phyloP scores from a whole-genome alignment of 2,888 invertebrate species.

The Ormyrus nitidulus region DNA sequence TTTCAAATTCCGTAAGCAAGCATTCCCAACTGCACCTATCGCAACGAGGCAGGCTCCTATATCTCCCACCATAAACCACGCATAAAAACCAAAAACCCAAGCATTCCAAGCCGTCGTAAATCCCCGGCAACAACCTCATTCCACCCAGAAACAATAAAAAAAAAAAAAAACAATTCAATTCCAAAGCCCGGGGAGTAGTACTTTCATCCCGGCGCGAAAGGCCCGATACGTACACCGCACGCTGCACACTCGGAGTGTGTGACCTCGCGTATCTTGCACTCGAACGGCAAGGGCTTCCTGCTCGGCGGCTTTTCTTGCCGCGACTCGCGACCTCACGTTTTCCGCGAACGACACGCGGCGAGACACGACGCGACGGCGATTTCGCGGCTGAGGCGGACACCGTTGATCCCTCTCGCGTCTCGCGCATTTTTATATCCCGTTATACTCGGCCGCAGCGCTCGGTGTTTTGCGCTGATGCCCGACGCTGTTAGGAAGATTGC shows the following conservation, averaged over 20 bases:
- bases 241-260: background rate
- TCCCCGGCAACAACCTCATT: background rate
- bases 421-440: slow-evolving; percentile 12
- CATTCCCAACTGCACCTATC: too few relatives aligned
- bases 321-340: slow-evolving; percentile 38
- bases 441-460: background rate
- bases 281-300: slow-evolving; percentile 41
- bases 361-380: background rate
- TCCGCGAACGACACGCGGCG: slow-evolving; percentile 28
- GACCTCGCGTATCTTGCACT: slow-evolving; percentile 8
- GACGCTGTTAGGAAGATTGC: slow-evolving; percentile 18
- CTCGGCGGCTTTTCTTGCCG: slow-evolving; percentile 51
- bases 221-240: background rate
- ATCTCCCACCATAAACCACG: too few relatives aligned
- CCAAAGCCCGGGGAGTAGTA: background rate
- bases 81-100: background rate
- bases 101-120: background rate
- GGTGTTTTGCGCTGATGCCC: background rate
- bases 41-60: too few relatives aligned
- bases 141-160: background rate
- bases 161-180: background rate
- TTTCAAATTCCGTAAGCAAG: too few relatives aligned
- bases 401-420: background rate
- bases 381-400: slow-evolving; percentile 6
- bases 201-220: slow-evolving; percentile 20